Percentiles rank a stretch among this genome's conserved stretches.
Conservation (phyloP, 2,888 invertebrate species). For the Aethes cnicana region DNA sequence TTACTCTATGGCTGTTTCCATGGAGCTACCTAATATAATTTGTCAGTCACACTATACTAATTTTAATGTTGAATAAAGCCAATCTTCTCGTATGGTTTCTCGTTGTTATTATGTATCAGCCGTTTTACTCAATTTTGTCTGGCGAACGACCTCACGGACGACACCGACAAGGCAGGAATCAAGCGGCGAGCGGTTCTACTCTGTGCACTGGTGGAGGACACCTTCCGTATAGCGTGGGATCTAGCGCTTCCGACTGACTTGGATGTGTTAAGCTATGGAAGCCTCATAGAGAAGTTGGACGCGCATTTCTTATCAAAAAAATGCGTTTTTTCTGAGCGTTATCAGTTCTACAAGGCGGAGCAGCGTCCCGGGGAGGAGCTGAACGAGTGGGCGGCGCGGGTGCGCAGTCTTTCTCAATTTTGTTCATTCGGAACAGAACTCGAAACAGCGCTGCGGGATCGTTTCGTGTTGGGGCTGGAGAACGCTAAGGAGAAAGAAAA, state of each 20-base stretch:
- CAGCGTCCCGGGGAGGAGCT: slow-evolving; percentile 35
- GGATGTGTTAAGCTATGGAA: neutral
- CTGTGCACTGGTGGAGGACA: slow-evolving; percentile 23
- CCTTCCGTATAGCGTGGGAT: slow-evolving; percentile 15
- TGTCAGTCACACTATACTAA: too few species aligned
- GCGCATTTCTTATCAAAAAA: slow-evolving; percentile 29
- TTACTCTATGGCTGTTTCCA: too few species aligned
- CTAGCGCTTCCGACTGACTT: slow-evolving; percentile 9
- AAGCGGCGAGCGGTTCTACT: slow-evolving; percentile 1
- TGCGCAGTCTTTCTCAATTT: slow-evolving; percentile 26
- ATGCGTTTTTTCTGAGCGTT: slow-evolving; percentile 31
- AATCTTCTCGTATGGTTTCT: too few species aligned
- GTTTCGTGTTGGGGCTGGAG: slow-evolving; percentile 35
- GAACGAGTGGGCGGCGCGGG: slow-evolving; percentile 33
- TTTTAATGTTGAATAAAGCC: too few species aligned
- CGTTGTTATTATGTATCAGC: too few species aligned
- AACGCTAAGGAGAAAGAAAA: slow-evolving; percentile 32
- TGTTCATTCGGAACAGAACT: slow-evolving; percentile 28
- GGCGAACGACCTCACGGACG: slow-evolving; percentile 18
- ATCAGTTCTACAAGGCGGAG: slow-evolving; percentile 33
- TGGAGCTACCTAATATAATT: too few species aligned
- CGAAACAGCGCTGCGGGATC: slow-evolving; percentile 30
- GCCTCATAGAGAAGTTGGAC: slow-evolving; percentile 25
- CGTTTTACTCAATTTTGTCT: slow-evolving; percentile 17
- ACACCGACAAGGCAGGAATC: slow-evolving; percentile 13